Evolutionary conservation across 2,797 vertebrate genomes (phyloP), one percentile per base, ranked within the genome.

Genomic region (Rhyacichthys aspro): DNA sequence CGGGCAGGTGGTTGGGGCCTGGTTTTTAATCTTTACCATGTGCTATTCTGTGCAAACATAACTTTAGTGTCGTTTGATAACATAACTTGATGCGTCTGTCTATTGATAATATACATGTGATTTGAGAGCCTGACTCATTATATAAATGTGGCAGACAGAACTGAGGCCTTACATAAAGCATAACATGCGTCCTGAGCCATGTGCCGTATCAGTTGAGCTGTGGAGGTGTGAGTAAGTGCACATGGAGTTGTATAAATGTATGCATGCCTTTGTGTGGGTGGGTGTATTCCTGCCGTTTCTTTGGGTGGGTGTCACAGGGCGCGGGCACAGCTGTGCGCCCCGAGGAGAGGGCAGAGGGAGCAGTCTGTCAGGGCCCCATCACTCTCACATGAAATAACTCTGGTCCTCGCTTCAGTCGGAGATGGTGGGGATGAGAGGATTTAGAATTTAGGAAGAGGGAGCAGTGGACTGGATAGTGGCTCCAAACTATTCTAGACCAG

Each of bases 261-360:
- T 76, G 81, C 67, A 72, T 67, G 74, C 63, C 36, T 82, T 79
- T 61, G 77, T 74, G 80, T 83, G 66, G 80, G 87, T 62, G 82
- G 77, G 59, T 76, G 78, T 84, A 56, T 82, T 85, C 70, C 71
- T 78, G 63, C 67, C 12, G 1, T 57, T 70, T 67, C 59, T 67
- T 72, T 74, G 72, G 75, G 85, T 81, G 70, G 84, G 84, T 67
- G 64, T 76, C 68, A 23, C 43, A 11, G 74, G 78, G 70, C 70
- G 50, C 4, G 28, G 77, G 59, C 86, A 78, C 89, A 91, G 87
- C 88, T 91, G 88, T 63, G 78, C 38, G 43, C 79, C 86, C 85
- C 45, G 72, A 66, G 82, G 88, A 80, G 67, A 81, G 86, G 83
- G 76, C 82, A 85, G 74, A 57, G 70, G 74, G 84, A 84, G 89